phyloP scores from a whole-genome alignment of 2,797 vertebrate species.

The Myotis myotis region DNA sequence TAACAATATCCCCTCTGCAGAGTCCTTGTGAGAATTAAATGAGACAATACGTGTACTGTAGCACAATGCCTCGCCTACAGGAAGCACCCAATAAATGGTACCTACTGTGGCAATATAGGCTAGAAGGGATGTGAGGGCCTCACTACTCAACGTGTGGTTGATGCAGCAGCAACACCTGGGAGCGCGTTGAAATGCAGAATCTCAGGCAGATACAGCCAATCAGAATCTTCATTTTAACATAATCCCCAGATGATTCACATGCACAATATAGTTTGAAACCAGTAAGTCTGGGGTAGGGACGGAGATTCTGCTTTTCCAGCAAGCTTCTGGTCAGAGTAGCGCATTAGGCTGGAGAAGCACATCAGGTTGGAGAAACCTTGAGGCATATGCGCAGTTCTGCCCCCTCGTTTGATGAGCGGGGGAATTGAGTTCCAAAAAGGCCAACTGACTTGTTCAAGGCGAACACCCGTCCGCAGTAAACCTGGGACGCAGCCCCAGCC shows the following conservation, averaged over 20 bases:
- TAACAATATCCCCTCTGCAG: not conserved
- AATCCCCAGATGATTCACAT: not conserved
- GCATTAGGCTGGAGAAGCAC: not conserved
- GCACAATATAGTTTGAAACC: not conserved
- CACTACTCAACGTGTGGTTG: not conserved
- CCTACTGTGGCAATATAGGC: not conserved
- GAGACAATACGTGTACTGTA: not conserved
- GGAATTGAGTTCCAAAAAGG: not conserved
- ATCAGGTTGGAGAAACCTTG: not conserved
- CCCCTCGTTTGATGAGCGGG: not conserved
- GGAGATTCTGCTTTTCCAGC: not conserved
- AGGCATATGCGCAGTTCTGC: not conserved
- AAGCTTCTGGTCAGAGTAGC: not conserved
- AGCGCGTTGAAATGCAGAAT: not conserved
- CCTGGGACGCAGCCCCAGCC: not conserved
- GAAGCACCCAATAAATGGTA: not conserved
- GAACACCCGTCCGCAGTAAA: not conserved
- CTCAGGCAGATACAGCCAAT: not conserved
- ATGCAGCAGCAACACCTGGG: not conserved
- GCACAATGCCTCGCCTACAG: not conserved
- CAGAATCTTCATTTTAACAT: not conserved
- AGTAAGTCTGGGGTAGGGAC: not conserved
- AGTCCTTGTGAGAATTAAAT: not conserved
- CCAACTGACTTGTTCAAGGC: not conserved
- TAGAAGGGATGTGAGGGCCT: not conserved